Evolutionary conservation across 2,888 invertebrate species (phyloP), one percentile per base, ranked within the genome.

Genomic region (Prosapia bicincta): DNA sequence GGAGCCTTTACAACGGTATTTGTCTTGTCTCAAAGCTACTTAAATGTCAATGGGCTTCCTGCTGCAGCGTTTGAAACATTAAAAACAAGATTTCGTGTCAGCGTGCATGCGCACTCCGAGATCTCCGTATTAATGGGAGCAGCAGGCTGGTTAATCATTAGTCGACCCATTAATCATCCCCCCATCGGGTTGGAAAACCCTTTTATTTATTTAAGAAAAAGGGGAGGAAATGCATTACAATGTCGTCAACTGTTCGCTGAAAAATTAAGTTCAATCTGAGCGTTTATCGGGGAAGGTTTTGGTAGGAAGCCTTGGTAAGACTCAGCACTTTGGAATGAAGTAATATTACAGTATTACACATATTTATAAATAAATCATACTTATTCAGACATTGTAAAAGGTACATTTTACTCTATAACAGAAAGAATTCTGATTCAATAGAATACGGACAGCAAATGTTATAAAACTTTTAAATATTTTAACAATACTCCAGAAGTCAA

Each of bases 131-230:
- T 54, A 54, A 54, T 54, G 54, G 54, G 3, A 54, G 54, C 54
- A 54, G 20, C 20, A 1, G 3, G n/a, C 54, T 54, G 54, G 54
- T 54, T 54, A 54, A 54, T 54, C 54, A 54, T 54, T 54, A 54
- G 54, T 54, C 54, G 54, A 20, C 54, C 54, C 54, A 54, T 54
- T 54, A 54, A 54, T 54, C 54, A 54, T 54, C 20, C n/a, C n/a
- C 54, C 54, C 20, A 20, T 20, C 54, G 3, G 13, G n/a, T 20
- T 3, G 20, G 54, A 20, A 54, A 54, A 54, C 54, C 54, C 54
- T 54, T 54, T 54, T 54, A 54, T 54, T 54, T 54, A 54, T 54
- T 54, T 54, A 54, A 54, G 54, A 54, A 54, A 54, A 54, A 38
- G 20, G 20, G 54, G 20, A 54, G 6, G 54, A 54, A 54, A 54